Base-by-base conservation (phyloP, 2,888 invertebrate genomes). In the Masnerella sp. region DNA sequence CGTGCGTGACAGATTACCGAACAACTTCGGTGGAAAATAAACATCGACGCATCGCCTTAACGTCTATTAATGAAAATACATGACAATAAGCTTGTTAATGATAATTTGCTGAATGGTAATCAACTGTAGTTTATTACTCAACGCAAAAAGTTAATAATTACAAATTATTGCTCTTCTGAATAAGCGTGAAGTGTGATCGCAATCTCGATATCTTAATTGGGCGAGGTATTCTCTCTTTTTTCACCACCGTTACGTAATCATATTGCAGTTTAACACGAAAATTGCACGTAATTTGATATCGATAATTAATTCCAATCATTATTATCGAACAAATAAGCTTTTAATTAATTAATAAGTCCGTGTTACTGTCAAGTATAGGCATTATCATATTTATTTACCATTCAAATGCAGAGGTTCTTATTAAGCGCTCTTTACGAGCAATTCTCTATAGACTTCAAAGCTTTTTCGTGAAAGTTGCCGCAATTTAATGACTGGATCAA, bases 131-230 rank as follows among this genome's bases (percentile, higher is more conserved):
- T n/a, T 28, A 38, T 52, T 59, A 28, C 45, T 5, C 14, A 43
- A 54, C 45, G 9, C 34, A 40, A 59, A 68, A 70, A 56, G n/a
- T 64, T 43, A 34, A 9, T 64, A 54, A 52, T 52, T 52, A 42
- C 49, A 56, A 54, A n/a, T 32, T 25, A 36, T 61, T 49, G 34
- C 54, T 49, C 42, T 47, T 17, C 47, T 28, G 61, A 38, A 54
- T 47, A 32, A 61, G n/a, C 38, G 54, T 17, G 42, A 59, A 47
- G 28, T 40, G 30, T 59, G 56, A 65, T 65, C 47, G 52, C 43
- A 70, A 64, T 49, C 56, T 42, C 25, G 42, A 49, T 62, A 56
- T 62, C 54, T 62, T 62, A 62, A 54, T 49, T 54, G 62, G 17
- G 14, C 40, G 30, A 56, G 51, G 52, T 17, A 18, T 34, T 52